Evolutionary conservation across 2,797 vertebrate genomes (phyloP), one percentile per base, ranked within the genome.

Genomic region (Clarias pachynema): DNA sequence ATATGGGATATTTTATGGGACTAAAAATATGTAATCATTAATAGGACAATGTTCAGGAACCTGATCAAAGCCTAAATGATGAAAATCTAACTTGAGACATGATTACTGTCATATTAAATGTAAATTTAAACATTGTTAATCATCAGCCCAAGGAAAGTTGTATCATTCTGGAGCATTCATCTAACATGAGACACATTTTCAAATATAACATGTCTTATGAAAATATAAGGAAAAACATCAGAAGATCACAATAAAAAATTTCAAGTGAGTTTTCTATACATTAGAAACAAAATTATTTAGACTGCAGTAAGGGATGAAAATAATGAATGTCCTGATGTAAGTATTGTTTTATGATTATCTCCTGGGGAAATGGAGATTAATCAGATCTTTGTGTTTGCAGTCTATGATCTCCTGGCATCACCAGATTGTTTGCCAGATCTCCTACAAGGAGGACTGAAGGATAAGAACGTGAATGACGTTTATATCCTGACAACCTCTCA

Each of bases 331-430:
- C 16, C 15, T 44, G 78, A 8, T 65, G 37, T 40, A 40, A n/a
- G 6, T 49, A 29, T 20, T 66, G 4, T 16, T 22, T 65, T 53
- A 66, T 49, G 78, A 49, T 49, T 49, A 29, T 65, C 37, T 40
- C 24, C 31, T 57, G 18, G 4, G 26, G 4, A 57, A 57, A 57
- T 24, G 5, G 26, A 29, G 62, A 66, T 49, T 29, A 63, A 63
- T 65, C 37, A 79, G 40, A 26, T 75, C 40, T 79, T 63, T 83
- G 37, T 82, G 22, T 56, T 91, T 87, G 81, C 91, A 99, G 98
- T 99, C 88, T 97, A 98, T 83, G 97, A 99, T 94, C 96, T 99
- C 87, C 96, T 98, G 89, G 96, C 92, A 0, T 96, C 96, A 89
- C 92, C 97, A 20, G 96, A 96, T 88, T 97, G 97, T 91, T 92